These are phyloP conservation scores for Hippopotamus amphibius DNA, from an alignment of 2,113 vertebrate species.

Conservation along the genomic window DNA sequence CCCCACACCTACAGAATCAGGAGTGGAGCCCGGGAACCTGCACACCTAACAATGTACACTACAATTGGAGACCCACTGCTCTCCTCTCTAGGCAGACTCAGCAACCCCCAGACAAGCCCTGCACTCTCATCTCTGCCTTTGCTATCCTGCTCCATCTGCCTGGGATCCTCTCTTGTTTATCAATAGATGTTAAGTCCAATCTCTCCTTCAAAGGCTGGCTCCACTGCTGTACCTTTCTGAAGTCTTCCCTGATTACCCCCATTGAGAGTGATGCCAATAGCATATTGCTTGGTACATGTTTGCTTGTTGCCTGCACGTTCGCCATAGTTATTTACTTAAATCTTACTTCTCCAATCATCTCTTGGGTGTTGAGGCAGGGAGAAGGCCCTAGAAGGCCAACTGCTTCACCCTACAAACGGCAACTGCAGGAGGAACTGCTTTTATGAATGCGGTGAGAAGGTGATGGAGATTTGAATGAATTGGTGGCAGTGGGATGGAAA, in stretches of 20 bases:
- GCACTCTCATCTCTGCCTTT: background rate
- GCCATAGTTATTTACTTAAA: background rate
- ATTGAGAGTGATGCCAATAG: background rate
- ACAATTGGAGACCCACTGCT: background rate
- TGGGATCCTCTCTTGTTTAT: background rate
- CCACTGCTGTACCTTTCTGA: background rate
- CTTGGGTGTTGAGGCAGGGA: background rate
- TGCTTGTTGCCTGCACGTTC: background rate
- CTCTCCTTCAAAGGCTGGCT: background rate
- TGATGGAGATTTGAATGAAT: background rate
- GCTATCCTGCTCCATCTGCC: background rate
- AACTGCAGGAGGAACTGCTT: background rate
- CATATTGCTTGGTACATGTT: background rate
- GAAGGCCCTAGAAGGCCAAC: background rate
- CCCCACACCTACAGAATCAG: background rate
- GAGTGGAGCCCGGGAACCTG: background rate
- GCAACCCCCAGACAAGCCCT: background rate
- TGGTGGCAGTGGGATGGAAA: background rate
- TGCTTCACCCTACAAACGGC: background rate
- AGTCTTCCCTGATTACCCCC: background rate
- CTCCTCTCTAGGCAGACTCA: background rate
- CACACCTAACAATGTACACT: background rate
- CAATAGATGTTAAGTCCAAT: background rate
- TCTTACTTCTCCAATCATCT: background rate
- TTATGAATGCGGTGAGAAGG: background rate